A percentile compares a stretch with the other conserved stretches of the same genome.
Conservation (phyloP, 2,888 invertebrate species). For the Omphaloscelis lunosa region DNA sequence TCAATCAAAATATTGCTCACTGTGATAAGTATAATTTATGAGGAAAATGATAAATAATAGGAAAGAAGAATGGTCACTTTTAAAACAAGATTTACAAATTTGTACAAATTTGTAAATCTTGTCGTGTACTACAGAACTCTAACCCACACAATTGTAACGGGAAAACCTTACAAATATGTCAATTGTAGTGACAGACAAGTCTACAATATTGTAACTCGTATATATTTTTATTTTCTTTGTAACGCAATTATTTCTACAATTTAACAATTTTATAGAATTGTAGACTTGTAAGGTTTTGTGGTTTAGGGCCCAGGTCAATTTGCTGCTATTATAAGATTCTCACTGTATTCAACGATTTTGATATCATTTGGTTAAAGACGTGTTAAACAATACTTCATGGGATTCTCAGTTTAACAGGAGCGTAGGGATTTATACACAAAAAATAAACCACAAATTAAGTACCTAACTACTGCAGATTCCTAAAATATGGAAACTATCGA, state of each 20-base stretch:
- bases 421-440: neutral
- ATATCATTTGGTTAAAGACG: neutral
- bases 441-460: neutral
- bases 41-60: slow-evolving; percentile 3
- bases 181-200: neutral
- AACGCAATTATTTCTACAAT: too few relatives aligned
- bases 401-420: neutral
- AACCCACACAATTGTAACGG: too few relatives aligned
- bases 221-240: too few relatives aligned
- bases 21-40: neutral
- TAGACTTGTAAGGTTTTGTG: too few relatives aligned
- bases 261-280: too few relatives aligned
- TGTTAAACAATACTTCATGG: neutral
- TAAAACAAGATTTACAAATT: too few relatives aligned
- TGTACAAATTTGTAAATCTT: too few relatives aligned
- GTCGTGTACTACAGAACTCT: too few relatives aligned
- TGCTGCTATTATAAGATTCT: neutral
- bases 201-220: too few relatives aligned
- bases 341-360: neutral
- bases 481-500: neutral
- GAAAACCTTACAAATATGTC: too few relatives aligned
- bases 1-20: slow-evolving; percentile 41
- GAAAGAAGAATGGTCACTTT: neutral
- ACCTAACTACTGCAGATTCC: neutral
- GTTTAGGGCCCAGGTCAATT: too few relatives aligned